Base-by-base conservation (phyloP, 2,797 vertebrate genomes). In the Microchirus variegatus region DNA sequence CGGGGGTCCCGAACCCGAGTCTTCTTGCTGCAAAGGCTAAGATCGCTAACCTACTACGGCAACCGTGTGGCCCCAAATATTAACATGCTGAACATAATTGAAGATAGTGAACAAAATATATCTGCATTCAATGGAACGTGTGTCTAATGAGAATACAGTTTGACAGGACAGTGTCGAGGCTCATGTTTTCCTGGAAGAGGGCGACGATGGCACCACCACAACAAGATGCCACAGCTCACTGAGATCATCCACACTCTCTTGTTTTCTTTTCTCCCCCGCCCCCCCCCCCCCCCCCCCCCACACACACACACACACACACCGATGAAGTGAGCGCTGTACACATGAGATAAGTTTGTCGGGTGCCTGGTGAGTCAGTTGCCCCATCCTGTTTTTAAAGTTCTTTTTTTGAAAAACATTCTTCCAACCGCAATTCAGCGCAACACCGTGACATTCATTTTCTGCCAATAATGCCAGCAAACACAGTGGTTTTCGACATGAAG, bases 361-460 rank as follows among this genome's bases (percentile, higher is more conserved):
- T 75, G 66, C 36, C 40, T 52, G 35, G 42, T 89, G 81, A 89
- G 49, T 90, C 84, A 84, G 42, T 36, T 12, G 14, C 36, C 60
- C 59, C 70, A 37, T 76, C 65, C 72, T 83, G 72, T 79, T 75
- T 68, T 70, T 14, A 65, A 10, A 47, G 46, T 58, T 81, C 56
- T 9, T 79, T 67, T n/a, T 41, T 12, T 13, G 65, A 53, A 86
- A 82, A n/a, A n/a, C n/a, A 70, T 48, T 64, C 64, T 59, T 85
- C 64, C 45, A 53, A 47, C 74, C 65, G 3, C 78, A 73, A 50
- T 56, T 68, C 35, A 72, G 45, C 4, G 17, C 12, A 50, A 50
- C 16, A 17, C 19, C 45, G n/a, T 45, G 41, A 65, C 46, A 35
- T 71, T 67, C 19, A 47, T 71, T 70, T 73, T 69, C 57, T 55